Evolutionary conservation across 2,113 vertebrate genomes (phyloP).

Genomic region (Lophochroa leadbeateri): DNA sequence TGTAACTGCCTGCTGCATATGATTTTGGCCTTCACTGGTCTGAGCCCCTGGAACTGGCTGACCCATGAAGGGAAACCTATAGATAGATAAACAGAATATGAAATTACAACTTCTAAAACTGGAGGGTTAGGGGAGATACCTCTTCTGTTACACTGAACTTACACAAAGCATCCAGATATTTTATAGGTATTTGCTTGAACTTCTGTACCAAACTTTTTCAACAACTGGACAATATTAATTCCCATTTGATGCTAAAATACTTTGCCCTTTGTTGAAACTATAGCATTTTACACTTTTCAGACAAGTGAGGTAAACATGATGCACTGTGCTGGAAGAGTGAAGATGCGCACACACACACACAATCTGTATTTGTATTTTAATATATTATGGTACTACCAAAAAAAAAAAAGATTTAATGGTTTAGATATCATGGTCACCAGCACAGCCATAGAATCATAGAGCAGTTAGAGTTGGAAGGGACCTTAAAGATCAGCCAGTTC

Average conservation of each 20-base stretch:
- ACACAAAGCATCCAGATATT: background rate
- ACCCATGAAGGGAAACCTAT: constrained; percentile 85
- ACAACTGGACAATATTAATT: background rate
- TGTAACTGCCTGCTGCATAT: constrained; percentile 73
- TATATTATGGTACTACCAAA: background rate
- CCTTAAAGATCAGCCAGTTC: background rate
- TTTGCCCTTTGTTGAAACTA: background rate
- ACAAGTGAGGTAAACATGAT: background rate
- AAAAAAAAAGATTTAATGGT: background rate
- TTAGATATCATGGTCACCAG: background rate
- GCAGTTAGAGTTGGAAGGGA: background rate
- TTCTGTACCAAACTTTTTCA: background rate
- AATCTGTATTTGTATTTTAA: background rate
- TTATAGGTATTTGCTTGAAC: background rate
- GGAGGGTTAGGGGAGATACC: background rate
- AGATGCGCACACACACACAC: accelerated
- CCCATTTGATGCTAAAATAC: background rate
- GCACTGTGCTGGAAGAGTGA: background rate
- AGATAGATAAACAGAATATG: background rate
- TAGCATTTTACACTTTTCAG: background rate
- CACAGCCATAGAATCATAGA: background rate
- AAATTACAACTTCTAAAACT: background rate
- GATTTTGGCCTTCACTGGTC: constrained; percentile 69
- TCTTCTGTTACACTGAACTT: background rate
- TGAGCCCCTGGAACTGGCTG: constrained; percentile 76